Conservation (phyloP, 2,888 invertebrate genomes). For the Blomia tropicalis region DNA sequence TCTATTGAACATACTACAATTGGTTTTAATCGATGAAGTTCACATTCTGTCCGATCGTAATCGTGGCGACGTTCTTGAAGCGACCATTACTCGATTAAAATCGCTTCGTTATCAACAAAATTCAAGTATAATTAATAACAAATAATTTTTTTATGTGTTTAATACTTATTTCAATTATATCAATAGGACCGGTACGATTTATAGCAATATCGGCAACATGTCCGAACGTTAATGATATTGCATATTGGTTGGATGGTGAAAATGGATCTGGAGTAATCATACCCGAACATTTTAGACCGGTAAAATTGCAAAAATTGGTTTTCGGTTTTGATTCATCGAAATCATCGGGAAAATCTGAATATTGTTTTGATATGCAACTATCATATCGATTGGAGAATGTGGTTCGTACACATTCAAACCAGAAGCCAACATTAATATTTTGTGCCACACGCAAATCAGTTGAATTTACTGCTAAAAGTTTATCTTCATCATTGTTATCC, state of each 20-base stretch:
- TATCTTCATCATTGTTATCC: conserved; percentile 36
- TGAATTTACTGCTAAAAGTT: conserved; percentile 48
- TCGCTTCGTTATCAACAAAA: conserved; percentile 42
- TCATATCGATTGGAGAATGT: conserved; percentile 54
- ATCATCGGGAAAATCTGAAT: conserved; percentile 37
- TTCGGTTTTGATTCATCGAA: conserved; percentile 48
- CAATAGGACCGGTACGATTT: conserved; percentile 40
- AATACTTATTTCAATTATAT: neutral
- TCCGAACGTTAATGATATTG: conserved; percentile 53
- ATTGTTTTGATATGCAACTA: conserved; percentile 59
- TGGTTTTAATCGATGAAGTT: conserved; percentile 40
- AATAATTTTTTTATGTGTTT: neutral
- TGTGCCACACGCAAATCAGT: conserved; percentile 60
- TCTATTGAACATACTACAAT: conserved; percentile 36
- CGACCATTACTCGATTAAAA: conserved; percentile 63
- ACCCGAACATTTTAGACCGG: conserved; percentile 52
- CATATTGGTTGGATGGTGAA: conserved; percentile 22
- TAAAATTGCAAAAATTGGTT: conserved; percentile 53
- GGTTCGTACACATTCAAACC: conserved; percentile 51
- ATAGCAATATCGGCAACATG: conserved; percentile 63
- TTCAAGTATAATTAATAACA: neutral
- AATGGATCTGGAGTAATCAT: conserved; percentile 5
- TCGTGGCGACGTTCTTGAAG: conserved; percentile 56
- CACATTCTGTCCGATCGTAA: conserved; percentile 55
- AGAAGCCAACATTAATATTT: conserved; percentile 59